Evolutionary conservation across 2,113 vertebrate species (phyloP).

Genomic region (Spizaetus ornatus): DNA sequence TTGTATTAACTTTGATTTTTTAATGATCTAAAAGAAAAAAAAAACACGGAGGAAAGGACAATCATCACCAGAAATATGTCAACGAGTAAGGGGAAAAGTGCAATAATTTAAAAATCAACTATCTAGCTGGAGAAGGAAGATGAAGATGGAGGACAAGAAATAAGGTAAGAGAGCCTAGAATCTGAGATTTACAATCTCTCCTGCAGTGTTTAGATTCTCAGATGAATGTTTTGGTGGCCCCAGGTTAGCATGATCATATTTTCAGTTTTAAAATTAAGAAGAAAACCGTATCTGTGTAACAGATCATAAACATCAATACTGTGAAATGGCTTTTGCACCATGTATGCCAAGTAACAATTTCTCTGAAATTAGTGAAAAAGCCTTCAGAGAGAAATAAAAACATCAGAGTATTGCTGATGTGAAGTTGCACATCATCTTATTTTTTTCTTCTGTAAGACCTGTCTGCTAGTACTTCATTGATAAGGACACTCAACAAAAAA

Average conservation of each 20-base stretch:
- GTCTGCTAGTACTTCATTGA: not conserved
- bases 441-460: not conserved
- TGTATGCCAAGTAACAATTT: not conserved
- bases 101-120: not conserved
- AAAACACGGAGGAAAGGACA: not conserved
- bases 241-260: not conserved
- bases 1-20: not conserved
- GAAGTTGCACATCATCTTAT: not conserved
- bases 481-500: not conserved
- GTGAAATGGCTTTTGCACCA: not conserved
- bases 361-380: not conserved
- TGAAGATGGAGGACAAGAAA: not conserved
- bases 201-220: not conserved
- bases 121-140: not conserved
- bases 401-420: not conserved
- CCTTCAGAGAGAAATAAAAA: not conserved
- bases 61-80: not conserved
- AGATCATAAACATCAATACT: not conserved
- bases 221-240: not conserved
- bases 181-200: not conserved
- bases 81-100: not conserved
- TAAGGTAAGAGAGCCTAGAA: not conserved
- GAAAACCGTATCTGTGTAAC: rapidly evolving
- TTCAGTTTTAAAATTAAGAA: not conserved
- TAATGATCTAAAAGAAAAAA: not conserved